Conservation (phyloP, 2,113 vertebrate species). For the Planiliza haematocheilus region DNA sequence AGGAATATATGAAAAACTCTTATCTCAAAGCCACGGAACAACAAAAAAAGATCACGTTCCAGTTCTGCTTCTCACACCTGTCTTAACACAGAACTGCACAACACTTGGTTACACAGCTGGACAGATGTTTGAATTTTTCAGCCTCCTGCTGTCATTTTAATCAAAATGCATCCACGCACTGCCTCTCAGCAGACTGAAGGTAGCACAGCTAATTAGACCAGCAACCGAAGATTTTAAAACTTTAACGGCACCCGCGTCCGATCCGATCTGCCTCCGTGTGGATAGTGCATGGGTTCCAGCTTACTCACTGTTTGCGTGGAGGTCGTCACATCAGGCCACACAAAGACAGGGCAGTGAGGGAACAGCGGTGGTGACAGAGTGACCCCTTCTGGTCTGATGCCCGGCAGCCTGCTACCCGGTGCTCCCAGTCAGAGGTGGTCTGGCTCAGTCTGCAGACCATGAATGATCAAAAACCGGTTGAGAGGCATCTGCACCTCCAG, state of each 20-base stretch:
- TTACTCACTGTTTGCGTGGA: not conserved
- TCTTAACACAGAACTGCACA: not conserved
- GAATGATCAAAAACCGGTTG: too few relatives aligned
- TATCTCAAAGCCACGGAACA: constrained; percentile 41
- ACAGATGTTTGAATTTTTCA: constrained; percentile 44
- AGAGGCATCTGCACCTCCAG: not conserved
- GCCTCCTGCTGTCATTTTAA: constrained; percentile 40
- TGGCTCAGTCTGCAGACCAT: constrained; percentile 1
- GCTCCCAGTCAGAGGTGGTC: constrained; percentile 15
- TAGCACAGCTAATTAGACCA: not conserved
- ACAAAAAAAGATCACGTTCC: constrained; percentile 16
- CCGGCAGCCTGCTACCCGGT: constrained; percentile 41
- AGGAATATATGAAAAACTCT: constrained; percentile 40
- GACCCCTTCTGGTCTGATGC: constrained; percentile 81
- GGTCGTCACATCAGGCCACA: constrained; percentile 19
- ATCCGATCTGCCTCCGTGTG: not conserved
- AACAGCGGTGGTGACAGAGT: constrained; percentile 70
- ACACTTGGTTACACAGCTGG: constrained; percentile 18
- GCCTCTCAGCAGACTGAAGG: not conserved
- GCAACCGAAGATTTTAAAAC: not conserved
- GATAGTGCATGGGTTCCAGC: not conserved
- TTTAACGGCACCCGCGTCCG: not conserved
- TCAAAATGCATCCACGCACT: constrained; percentile 1
- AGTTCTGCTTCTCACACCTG: constrained; percentile 32
- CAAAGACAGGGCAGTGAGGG: constrained; percentile 24